These are phyloP conservation scores for Papilio polyxenes DNA, from an alignment of 1,140 invertebrate species.

Conservation along the genomic window DNA sequence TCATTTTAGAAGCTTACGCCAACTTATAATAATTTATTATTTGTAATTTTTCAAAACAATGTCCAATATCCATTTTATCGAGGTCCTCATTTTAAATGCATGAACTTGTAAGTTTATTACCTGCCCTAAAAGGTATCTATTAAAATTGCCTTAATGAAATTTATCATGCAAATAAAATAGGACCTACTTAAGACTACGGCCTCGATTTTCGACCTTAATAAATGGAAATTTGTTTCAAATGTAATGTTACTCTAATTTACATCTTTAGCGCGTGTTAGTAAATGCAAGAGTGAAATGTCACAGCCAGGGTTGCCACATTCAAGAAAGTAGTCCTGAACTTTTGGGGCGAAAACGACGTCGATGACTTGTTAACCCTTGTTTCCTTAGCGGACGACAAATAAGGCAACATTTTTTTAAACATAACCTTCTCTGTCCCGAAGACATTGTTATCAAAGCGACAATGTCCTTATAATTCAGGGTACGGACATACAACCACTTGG, in stretches of 20 bases:
- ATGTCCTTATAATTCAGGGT: neutral
- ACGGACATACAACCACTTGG: too few species aligned
- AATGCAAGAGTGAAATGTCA: slow-evolving; percentile 10
- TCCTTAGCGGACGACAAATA: neutral
- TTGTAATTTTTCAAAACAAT: slow-evolving; percentile 15
- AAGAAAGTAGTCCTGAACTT: neutral
- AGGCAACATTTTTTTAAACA: neutral
- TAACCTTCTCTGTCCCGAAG: neutral
- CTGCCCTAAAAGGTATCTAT: slow-evolving; percentile 38
- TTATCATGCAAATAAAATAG: slow-evolving; percentile 39
- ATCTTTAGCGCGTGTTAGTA: slow-evolving; percentile 30
- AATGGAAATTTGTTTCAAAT: slow-evolving; percentile 35
- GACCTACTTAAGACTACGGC: slow-evolving; percentile 7
- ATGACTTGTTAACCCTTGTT: too few species aligned
- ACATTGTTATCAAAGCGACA: neutral
- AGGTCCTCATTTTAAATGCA: slow-evolving; percentile 29
- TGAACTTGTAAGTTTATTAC: slow-evolving; percentile 35
- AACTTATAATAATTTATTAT: neutral
- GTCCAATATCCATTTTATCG: slow-evolving; percentile 17
- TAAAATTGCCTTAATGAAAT: slow-evolving; percentile 39
- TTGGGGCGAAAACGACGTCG: neutral
- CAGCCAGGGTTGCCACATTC: neutral
- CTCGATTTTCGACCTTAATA: slow-evolving; percentile 33
- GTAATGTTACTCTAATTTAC: slow-evolving; percentile 30
- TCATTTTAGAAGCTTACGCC: too few species aligned